Evolutionary conservation across 2,113 vertebrate genomes (phyloP).

Genomic region (Hydropotes inermis): DNA sequence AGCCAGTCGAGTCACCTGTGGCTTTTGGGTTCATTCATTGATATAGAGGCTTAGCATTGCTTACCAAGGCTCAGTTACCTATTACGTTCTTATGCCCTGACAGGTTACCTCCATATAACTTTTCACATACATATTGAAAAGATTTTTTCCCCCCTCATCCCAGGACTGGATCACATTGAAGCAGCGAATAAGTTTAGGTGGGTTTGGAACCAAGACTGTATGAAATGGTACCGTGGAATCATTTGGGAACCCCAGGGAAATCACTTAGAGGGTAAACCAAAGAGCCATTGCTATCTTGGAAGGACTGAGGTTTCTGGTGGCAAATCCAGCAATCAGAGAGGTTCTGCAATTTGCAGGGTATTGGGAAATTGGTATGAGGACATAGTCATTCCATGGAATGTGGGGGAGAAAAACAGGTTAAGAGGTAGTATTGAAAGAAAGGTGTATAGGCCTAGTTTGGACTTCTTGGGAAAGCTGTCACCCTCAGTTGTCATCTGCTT

Average conservation of each 20-base stretch:
- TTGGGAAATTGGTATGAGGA: neutral
- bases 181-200: neutral
- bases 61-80: neutral
- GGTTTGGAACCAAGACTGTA: neutral
- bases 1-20: neutral
- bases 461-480: neutral
- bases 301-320: neutral
- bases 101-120: neutral
- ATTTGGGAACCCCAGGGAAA: neutral
- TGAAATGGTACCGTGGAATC: neutral
- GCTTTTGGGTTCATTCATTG: neutral
- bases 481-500: neutral
- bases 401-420: neutral
- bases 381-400: neutral
- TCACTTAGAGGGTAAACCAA: neutral
- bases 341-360: neutral
- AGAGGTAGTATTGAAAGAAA: neutral
- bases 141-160: neutral
- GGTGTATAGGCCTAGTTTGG: neutral
- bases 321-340: neutral
- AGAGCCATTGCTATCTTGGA: neutral
- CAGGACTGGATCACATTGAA: neutral
- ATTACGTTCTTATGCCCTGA: neutral
- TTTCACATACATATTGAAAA: neutral
- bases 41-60: neutral